phyloP scores from a whole-genome alignment of 2,888 invertebrate genomes.

The Polyommatus icarus region DNA sequence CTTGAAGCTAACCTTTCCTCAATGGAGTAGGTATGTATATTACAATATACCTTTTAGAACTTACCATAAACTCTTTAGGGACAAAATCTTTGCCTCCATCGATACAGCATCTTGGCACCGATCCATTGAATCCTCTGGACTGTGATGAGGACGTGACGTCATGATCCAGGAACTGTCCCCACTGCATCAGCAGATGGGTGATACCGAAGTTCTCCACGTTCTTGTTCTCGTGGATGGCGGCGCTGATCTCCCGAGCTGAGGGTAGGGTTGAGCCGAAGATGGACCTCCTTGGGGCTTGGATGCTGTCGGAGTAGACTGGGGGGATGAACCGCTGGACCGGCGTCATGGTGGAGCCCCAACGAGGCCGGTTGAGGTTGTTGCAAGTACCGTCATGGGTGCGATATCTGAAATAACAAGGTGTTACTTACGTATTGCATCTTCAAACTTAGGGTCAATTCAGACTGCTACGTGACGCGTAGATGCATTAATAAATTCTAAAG shows the following conservation, averaged over 20 bases:
- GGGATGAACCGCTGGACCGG: constrained; percentile 90
- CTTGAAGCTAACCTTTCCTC: no score
- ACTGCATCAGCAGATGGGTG: constrained; percentile 92
- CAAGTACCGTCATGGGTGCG: constrained; percentile 94
- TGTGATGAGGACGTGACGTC: constrained; percentile 91
- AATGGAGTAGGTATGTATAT: no score
- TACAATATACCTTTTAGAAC: constrained; percentile 34
- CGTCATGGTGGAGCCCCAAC: constrained; percentile 91
- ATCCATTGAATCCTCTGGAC: constrained; percentile 87
- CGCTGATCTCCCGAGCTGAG: constrained; percentile 88
- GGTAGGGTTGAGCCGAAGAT: constrained; percentile 83
- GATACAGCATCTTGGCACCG: constrained; percentile 88
- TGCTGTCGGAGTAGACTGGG: constrained; percentile 90
- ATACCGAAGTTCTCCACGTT: constrained; percentile 84
- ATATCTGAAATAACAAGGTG: constrained; percentile 72
- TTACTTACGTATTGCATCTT: background rate
- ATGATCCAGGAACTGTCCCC: constrained; percentile 95
- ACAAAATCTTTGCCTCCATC: constrained; percentile 81
- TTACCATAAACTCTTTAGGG: constrained; percentile 82
- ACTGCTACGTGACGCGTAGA: no score
- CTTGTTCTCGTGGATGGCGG: constrained; percentile 80
- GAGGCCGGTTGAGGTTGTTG: constrained; percentile 88
- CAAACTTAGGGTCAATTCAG: no score
- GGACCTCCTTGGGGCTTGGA: constrained; percentile 79
- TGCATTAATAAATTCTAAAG: no score